These are phyloP conservation scores for Zingel zingel DNA, from an alignment of 2,113 vertebrate species.

Conservation along the genomic window DNA sequence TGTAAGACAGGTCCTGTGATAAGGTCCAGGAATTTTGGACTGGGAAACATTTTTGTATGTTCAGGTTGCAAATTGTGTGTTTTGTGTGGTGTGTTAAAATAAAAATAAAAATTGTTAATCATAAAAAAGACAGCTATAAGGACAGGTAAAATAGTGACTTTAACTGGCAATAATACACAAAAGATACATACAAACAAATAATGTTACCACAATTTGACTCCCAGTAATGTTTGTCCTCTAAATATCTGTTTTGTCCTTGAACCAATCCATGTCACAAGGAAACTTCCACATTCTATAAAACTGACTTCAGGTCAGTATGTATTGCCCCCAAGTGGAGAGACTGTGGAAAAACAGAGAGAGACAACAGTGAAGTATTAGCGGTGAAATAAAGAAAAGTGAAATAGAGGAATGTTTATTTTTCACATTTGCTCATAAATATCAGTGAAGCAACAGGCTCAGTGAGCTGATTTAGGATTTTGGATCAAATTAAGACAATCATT, in stretches of 20 bases:
- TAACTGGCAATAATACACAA: too few relatives aligned
- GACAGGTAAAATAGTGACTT: background rate
- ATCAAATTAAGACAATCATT: slow-evolving; percentile 3
- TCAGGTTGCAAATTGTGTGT: too few relatives aligned
- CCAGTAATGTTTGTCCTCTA: slow-evolving; percentile 39
- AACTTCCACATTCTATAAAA: background rate
- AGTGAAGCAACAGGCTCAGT: background rate
- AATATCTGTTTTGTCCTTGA: slow-evolving; percentile 64
- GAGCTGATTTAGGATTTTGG: background rate
- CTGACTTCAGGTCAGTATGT: slow-evolving; percentile 46
- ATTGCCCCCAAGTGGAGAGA: slow-evolving; percentile 64
- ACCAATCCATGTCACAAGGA: slow-evolving; percentile 13
- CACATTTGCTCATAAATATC: slow-evolving; percentile 4
- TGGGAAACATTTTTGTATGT: too few relatives aligned
- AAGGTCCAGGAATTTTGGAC: too few relatives aligned
- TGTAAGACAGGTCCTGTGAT: too few relatives aligned
- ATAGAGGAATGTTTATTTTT: background rate
- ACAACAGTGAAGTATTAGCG: too few relatives aligned
- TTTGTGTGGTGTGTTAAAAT: too few relatives aligned
- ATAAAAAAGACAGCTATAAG: too few relatives aligned
- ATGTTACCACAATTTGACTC: background rate
- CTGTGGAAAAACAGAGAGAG: slow-evolving; percentile 21
- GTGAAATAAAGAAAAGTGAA: background rate
- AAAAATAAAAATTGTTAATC: too few relatives aligned
- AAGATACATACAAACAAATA: background rate